A percentile compares a stretch with the other conserved stretches of the same genome.
Evolutionary conservation across 2,113 vertebrate genomes (phyloP).

Genomic region (Zosterops hypoxanthus): DNA sequence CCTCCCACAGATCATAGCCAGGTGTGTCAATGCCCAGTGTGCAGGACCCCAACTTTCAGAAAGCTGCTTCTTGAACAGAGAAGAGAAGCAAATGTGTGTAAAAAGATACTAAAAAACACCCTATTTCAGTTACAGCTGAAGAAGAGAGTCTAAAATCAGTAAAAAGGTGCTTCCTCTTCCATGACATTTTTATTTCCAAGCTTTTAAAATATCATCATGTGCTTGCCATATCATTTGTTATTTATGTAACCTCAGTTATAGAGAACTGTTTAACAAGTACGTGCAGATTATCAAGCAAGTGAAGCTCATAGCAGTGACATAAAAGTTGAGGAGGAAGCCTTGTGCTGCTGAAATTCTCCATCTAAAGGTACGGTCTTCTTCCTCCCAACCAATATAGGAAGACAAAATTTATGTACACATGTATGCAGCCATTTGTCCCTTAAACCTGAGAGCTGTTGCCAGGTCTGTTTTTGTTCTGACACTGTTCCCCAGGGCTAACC

Average conservation of each 20-base stretch:
- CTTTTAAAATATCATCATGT: slow-evolving; percentile 1
- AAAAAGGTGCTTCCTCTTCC: slow-evolving; percentile 25
- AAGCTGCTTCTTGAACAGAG: background rate
- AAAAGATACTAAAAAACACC: background rate
- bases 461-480: background rate
- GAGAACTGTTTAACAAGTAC: background rate
- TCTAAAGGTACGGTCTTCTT: background rate
- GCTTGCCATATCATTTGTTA: background rate
- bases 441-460: background rate
- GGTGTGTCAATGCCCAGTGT: fast-evolving
- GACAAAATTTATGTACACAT: background rate
- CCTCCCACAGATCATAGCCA: background rate
- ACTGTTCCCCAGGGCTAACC: background rate
- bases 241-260: slow-evolving; percentile 9
- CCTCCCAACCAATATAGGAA: background rate
- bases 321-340: background rate
- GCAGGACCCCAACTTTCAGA: background rate
- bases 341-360: background rate
- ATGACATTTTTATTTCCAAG: slow-evolving; percentile 26
- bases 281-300: background rate
- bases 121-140: background rate
- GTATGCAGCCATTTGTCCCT: background rate
- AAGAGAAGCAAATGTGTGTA: background rate
- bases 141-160: background rate
- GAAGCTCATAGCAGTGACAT: background rate